phyloP scores from a whole-genome alignment of 2,113 vertebrate species.

The Microtus ochrogaster region DNA sequence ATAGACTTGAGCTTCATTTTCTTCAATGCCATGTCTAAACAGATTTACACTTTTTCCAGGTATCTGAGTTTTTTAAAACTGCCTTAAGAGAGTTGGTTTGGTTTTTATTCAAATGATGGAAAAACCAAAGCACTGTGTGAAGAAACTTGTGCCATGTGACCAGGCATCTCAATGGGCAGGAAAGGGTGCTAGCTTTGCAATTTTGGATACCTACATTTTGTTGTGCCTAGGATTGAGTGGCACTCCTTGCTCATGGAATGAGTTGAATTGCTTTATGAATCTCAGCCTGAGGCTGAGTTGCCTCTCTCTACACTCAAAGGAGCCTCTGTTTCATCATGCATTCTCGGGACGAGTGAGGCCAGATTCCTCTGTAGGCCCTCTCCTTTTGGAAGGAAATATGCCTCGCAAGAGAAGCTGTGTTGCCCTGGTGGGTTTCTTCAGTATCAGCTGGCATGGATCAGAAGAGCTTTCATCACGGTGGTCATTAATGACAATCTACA shows the following conservation, averaged over 20 bases:
- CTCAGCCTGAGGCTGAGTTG: slow-evolving; percentile 56
- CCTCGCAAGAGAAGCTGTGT: slow-evolving; percentile 11
- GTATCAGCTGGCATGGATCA: slow-evolving; percentile 15
- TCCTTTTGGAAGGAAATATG: slow-evolving; percentile 52
- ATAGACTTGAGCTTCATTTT: background rate
- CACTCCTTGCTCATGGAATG: background rate
- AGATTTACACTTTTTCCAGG: background rate
- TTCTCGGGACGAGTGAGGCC: slow-evolving; percentile 53
- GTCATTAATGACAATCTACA: slow-evolving; percentile 39
- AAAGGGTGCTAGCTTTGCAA: background rate
- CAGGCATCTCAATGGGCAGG: background rate
- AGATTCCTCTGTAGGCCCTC: slow-evolving; percentile 34
- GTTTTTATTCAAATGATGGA: slow-evolving; percentile 1
- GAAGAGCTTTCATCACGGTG: slow-evolving; percentile 54
- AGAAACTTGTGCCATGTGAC: background rate
- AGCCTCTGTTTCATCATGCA: slow-evolving; percentile 58
- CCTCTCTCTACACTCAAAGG: slow-evolving; percentile 36
- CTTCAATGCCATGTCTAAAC: background rate
- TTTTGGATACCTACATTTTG: background rate
- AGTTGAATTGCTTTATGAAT: slow-evolving; percentile 26
- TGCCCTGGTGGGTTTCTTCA: slow-evolving; percentile 55
- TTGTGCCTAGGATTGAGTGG: background rate
- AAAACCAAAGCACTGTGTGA: background rate
- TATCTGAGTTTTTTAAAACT: background rate
- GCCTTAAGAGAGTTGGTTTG: background rate